These are phyloP conservation scores for Chinchilla lanigera DNA, from an alignment of 2,113 vertebrate genomes.

Conservation along the genomic window DNA sequence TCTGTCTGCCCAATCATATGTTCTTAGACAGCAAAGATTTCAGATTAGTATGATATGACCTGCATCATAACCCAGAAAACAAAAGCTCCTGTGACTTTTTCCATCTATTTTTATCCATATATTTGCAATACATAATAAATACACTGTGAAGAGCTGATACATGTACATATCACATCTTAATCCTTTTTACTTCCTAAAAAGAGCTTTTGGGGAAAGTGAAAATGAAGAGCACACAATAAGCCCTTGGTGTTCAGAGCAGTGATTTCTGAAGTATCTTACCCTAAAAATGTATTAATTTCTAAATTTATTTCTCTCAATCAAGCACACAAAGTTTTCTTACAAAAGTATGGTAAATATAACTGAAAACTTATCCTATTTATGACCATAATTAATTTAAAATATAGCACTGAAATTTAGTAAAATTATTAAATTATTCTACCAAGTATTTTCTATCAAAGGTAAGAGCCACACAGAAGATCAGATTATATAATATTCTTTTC, in stretches of 20 bases:
- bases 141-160: not conserved
- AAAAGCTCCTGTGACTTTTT: slow-evolving; percentile 21
- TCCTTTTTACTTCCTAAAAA: not conserved
- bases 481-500: not conserved
- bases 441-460: not conserved
- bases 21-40: slow-evolving; percentile 40
- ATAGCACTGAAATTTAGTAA: not conserved
- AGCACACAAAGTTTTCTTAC: not conserved
- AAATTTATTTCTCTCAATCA: not conserved
- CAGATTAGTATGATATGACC: not conserved
- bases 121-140: not conserved
- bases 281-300: slow-evolving; percentile 25
- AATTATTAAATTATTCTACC: slow-evolving; percentile 10
- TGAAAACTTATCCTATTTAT: not conserved
- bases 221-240: not conserved
- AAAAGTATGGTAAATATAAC: slow-evolving; percentile 27
- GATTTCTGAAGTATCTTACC: not conserved
- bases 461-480: not conserved
- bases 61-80: not conserved
- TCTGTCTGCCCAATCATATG: not conserved
- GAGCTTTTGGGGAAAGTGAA: not conserved
- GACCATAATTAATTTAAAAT: not conserved
- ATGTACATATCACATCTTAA: not conserved
- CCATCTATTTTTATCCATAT: not conserved
- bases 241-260: not conserved